Evolutionary conservation across 2,888 invertebrate genomes (phyloP), one percentile per base, ranked within the genome.

Genomic region (Lottia gigantea): DNA sequence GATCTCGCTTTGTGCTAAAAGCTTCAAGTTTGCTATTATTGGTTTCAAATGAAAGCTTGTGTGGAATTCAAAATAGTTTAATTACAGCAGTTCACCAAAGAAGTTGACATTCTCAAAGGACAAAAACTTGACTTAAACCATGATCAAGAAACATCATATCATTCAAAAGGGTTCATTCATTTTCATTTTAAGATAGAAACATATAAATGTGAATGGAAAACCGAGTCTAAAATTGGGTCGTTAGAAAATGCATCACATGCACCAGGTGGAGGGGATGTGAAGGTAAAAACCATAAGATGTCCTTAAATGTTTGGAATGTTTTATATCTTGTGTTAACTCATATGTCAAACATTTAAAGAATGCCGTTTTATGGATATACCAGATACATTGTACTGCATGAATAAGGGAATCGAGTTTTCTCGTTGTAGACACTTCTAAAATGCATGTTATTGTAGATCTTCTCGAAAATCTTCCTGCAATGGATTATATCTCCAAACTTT

Each of bases 221-320:
- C 74, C 14, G 76, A 76, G 31, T 78, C 82, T 2, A 76, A 73
- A 75, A 72, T 82, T 26, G 79, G 80, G 31, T 81, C 80, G 46
- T 65, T 82, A 67, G 80, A 80, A 62, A 82, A 80, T 70, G 76
- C 76, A 46, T 74, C 74, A 14, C 80, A 83, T 72, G 63, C 71
- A 16, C 81, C 83, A 0, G 81, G 81, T 19, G 83, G 83, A 45
- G 82, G 82, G 46, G 77, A 80, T 68, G 64, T 80, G 19, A 79
- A 81, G 78, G 81, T 83, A 81, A 72, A 8, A 55, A 23, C 6
- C 64, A 25, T n/a, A 64, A 64, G 40, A 64, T 31, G 15, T 25
- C 31, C 11, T 64, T 64, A 15, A 14, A 11, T 64, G 40, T 40
- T 26, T 64, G 64, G 23, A 64, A 25, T 64, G 45, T 15, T 64